Conservation (phyloP, 1,140 invertebrate species). For the Stegodyphus mimosarum region DNA sequence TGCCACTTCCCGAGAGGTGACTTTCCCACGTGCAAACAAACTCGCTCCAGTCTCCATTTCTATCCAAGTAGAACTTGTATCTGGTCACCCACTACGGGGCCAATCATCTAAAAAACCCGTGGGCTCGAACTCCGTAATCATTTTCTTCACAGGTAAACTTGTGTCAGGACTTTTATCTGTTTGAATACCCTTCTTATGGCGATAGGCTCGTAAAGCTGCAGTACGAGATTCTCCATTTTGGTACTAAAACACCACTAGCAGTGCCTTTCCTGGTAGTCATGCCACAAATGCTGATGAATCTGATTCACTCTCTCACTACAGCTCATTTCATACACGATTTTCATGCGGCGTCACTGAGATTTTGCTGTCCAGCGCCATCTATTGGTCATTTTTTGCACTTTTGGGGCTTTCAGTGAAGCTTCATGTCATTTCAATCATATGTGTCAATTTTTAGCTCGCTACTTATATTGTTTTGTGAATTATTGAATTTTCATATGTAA, state of each 20-base stretch:
- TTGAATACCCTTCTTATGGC: neutral
- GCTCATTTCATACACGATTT: neutral
- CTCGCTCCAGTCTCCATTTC: neutral
- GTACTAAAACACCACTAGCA: neutral
- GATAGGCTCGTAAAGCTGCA: constrained; percentile 1
- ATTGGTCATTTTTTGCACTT: neutral
- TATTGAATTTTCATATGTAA: neutral
- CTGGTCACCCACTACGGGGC: neutral
- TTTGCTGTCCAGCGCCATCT: neutral
- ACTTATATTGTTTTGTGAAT: neutral
- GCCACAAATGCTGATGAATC: neutral
- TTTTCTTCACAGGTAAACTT: neutral
- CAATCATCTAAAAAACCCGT: neutral
- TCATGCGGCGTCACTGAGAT: neutral
- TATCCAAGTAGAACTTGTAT: neutral
- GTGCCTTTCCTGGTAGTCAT: neutral
- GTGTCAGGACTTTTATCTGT: neutral
- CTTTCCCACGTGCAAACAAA: neutral
- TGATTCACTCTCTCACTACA: neutral
- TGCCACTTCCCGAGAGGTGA: neutral
- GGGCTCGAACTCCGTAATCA: neutral
- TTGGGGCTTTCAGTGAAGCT: neutral
- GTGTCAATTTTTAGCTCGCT: neutral
- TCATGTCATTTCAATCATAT: neutral
- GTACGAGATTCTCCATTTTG: neutral